Evolutionary conservation across 2,113 vertebrate genomes (phyloP), one percentile per base, ranked within the genome.

Genomic region (Corynorhinus townsendii): DNA sequence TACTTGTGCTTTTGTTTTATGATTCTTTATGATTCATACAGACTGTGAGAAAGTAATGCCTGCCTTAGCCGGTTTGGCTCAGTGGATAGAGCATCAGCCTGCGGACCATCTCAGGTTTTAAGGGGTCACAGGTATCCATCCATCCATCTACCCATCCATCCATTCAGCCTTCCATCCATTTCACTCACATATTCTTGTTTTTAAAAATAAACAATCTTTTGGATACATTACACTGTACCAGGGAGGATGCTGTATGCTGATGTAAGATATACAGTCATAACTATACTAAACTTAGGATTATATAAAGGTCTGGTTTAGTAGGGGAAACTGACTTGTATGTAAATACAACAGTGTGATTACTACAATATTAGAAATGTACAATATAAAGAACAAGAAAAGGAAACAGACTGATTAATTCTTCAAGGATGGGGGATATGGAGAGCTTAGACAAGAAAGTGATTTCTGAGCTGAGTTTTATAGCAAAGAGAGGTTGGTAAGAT

Each of bases 1-100:
- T 89, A 38, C 86, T 97, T 95, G 86, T 85, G 69, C 49, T 94
- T 94, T 77, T 75, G 17, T 73, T 97, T 71, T 86, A 71, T 77
- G 90, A 91, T 68, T 92, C 80, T 97, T 75, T 89, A 71, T 77
- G 89, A 91, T 68, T 92, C 80, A 66, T 16, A 28, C 40, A 93
- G 76, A 92, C 94, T 35, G 86, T 95, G 94, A 90, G 89, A 79
- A 92, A 95, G 33, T 4, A 62, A 62, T 28, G 59, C 11, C 59
- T 62, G 11, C 59, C 59, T 26, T 62, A 12, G 59, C 59, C 4
- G 3, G 59, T 62, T 11, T 62, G 4, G 24, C 26, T 62, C 59
- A 62, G 26, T 62, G 59, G 26, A 12, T 28, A 62, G 24, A 28
- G 59, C 59, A 62, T 11, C 4, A 4, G 59, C 59, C 59, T 62